These are phyloP conservation scores for Capreolus pygargus DNA, from an alignment of 2,113 vertebrate species.

Conservation along the genomic window DNA sequence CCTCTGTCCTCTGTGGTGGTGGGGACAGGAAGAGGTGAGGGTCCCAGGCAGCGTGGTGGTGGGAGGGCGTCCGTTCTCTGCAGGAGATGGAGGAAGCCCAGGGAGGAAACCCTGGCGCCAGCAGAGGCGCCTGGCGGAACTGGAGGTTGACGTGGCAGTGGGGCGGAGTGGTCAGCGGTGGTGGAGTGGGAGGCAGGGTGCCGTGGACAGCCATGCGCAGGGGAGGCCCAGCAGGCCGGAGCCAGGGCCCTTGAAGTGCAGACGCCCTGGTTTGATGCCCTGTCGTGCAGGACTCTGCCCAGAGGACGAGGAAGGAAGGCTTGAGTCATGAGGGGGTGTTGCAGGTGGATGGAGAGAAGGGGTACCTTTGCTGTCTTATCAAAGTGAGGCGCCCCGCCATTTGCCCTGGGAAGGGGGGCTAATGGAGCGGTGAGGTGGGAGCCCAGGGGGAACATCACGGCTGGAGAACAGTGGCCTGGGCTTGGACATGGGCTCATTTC, in stretches of 20 bases:
- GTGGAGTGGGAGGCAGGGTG: neutral
- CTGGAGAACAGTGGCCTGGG: neutral
- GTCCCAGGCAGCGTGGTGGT: too few relatives aligned
- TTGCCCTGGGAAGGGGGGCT: neutral
- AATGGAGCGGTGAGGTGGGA: fast-evolving
- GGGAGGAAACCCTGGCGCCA: neutral
- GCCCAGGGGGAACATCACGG: neutral
- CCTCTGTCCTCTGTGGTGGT: neutral
- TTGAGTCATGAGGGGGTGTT: neutral
- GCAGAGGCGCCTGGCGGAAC: neutral
- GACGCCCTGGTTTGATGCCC: fast-evolving
- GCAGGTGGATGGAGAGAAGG: neutral
- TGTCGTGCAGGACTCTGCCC: too few relatives aligned
- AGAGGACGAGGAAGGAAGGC: neutral
- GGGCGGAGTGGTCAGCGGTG: neutral
- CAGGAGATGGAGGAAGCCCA: neutral
- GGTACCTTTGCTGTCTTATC: fast-evolving
- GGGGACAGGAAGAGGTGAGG: too few relatives aligned
- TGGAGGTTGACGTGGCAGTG: neutral
- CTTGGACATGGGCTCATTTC: neutral
- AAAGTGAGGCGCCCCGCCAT: fast-evolving
- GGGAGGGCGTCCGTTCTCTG: too few relatives aligned
- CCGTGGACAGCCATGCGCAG: fast-evolving
- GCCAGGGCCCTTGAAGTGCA: neutral
- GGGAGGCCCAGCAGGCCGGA: neutral